Conservation (phyloP, 2,888 invertebrate genomes). For the Melitaea athalia region DNA sequence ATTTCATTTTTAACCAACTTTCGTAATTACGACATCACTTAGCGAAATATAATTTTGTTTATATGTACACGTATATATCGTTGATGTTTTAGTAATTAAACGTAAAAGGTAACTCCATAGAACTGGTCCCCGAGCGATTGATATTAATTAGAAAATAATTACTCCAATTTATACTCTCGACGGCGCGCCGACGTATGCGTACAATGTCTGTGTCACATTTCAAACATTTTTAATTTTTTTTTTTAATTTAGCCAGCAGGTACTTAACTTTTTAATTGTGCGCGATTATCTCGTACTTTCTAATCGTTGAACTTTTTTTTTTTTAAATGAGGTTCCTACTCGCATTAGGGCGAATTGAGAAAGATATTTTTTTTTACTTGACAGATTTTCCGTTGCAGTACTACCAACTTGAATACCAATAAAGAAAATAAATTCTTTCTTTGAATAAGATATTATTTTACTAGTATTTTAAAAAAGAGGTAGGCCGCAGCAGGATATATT, state of each 20-base stretch:
- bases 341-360: too few relatives aligned
- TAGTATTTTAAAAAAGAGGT: too few relatives aligned
- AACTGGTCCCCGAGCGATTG: conserved; percentile 25
- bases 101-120: conserved; percentile 22
- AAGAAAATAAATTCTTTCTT: too few relatives aligned
- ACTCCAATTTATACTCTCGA: conserved; percentile 21
- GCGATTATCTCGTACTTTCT: too few relatives aligned
- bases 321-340: too few relatives aligned
- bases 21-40: neutral
- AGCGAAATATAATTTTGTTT: neutral
- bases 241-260: too few relatives aligned
- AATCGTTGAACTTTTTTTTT: too few relatives aligned
- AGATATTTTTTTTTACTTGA: too few relatives aligned
- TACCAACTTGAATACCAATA: too few relatives aligned
- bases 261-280: neutral
- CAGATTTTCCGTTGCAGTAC: too few relatives aligned
- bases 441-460: too few relatives aligned
- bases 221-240: neutral
- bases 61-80: neutral
- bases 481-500: too few relatives aligned
- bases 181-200: neutral
- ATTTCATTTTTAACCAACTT: neutral
- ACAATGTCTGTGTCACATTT: neutral
- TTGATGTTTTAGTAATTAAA: conserved; percentile 12
- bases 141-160: conserved; percentile 31